Base-by-base conservation (phyloP, 2,888 invertebrate genomes). In the Slavum lentiscoides region DNA sequence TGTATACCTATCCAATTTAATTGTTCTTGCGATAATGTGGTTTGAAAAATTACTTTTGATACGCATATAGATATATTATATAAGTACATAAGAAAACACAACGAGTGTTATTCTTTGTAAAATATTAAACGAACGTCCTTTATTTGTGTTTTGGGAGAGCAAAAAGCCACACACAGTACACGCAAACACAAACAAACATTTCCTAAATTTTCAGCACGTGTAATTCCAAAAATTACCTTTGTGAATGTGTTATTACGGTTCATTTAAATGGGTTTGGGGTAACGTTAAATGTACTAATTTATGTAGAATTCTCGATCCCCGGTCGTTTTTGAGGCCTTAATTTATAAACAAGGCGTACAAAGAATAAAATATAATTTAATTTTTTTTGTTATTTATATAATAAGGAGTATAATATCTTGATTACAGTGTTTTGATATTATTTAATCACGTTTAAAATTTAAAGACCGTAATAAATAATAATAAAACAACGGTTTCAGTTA, bases 211-310 rank as follows among this genome's bases (percentile, higher is more conserved):
- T 17, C 30, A 37, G n/a, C 37, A 21, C 37, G 4, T 17, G n/a
- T 53, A 64, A 74, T 74, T 37, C n/a, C 53, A 64, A 74, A 64
- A 64, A n/a, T 53, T 74, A 74, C 49, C 15, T 19, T 15, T 3
- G 49, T 19, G 17, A 37, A 74, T 53, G 37, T 49, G 30, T 74
- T 74, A 64, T 64, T 64, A 74, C n/a, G 21, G 53, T 64, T n/a
- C 37, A 9, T 53, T 74, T 53, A 6, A 74, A 74, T 55, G 64
- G 17, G 53, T 53, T 64, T 2, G 5, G 53, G 9, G n/a, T 6
- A 30, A 74, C 53, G n/a, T 73, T 62, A 53, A 64, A 55, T 39
- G 21, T 39, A 68, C 49, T 74, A 30, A 62, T 74, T 74, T 64
- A 64, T 74, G 53, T 37, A 17, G 0, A 30, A 74, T 53, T 62